Evolutionary conservation across 2,888 invertebrate genomes (phyloP).

Genomic region (Amphipyra tragopoginis): DNA sequence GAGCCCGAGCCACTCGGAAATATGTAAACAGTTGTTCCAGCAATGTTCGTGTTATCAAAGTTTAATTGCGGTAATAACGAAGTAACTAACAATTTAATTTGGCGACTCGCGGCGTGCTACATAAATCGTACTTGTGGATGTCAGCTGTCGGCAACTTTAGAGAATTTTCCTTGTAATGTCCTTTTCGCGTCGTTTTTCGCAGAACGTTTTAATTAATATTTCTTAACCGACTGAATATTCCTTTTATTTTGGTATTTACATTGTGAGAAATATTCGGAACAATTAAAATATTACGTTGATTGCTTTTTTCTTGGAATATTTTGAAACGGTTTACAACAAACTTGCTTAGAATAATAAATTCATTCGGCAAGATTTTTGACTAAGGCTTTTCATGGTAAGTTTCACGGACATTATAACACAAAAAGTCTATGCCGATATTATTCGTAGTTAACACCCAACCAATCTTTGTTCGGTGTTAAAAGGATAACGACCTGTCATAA

Average conservation of each 20-base stretch:
- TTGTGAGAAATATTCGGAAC: constrained; percentile 46
- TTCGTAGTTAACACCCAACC: neutral
- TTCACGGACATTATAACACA: neutral
- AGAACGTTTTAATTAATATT: constrained; percentile 88
- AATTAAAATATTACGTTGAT: constrained; percentile 44
- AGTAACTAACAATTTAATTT: constrained; percentile 86
- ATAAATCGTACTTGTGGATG: constrained; percentile 88
- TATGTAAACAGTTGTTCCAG: constrained; percentile 61
- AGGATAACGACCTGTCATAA: neutral
- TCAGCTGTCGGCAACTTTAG: constrained; percentile 87
- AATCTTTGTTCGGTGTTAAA: constrained; percentile 6
- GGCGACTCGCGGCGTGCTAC: constrained; percentile 77
- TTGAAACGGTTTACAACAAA: constrained; percentile 12
- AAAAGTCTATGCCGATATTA: constrained; percentile 1
- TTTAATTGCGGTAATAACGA: constrained; percentile 86
- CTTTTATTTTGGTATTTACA: constrained; percentile 62
- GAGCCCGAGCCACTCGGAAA: constrained; percentile 31
- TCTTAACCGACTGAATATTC: constrained; percentile 71
- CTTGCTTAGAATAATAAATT: constrained; percentile 30
- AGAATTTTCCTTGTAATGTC: constrained; percentile 87
- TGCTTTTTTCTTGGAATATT: constrained; percentile 45
- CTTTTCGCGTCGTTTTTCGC: constrained; percentile 83
- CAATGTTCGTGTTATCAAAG: constrained; percentile 79
- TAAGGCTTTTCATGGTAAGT: neutral
- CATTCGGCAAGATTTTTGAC: neutral